Percentiles rank a stretch among this genome's conserved stretches.
Evolutionary conservation across 2,888 invertebrate species (phyloP).

Genomic region (Pterostichus niger): DNA sequence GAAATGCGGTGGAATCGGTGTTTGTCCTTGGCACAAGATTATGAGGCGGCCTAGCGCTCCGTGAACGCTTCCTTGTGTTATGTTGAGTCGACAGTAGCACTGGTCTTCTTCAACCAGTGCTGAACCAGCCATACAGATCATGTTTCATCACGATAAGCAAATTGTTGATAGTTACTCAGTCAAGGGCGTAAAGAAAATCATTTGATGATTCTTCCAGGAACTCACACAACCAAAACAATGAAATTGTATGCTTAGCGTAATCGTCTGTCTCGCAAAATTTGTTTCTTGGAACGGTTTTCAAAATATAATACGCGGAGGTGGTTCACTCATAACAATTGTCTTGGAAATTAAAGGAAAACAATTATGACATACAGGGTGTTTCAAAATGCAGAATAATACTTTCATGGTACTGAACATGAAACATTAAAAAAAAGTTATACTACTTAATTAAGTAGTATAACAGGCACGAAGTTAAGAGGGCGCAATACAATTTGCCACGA

Average conservation of each 20-base stretch:
- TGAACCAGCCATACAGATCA: background rate
- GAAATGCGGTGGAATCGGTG: background rate
- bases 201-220: conserved; percentile 4
- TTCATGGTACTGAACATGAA: no score
- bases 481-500: no score
- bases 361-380: no score
- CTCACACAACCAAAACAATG: background rate
- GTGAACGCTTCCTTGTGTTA: conserved; percentile 9
- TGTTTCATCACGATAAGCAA: conserved; percentile 10
- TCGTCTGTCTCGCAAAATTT: no score
- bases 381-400: no score
- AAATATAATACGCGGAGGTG: no score
- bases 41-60: conserved; percentile 14
- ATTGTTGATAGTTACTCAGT: conserved; percentile 35
- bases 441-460: no score
- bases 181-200: conserved; percentile 18
- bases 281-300: no score
- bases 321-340: no score
- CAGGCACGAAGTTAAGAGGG: no score
- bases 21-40: conserved; percentile 14
- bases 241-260: background rate
- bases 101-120: conserved; percentile 13
- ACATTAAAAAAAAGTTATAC: no score
- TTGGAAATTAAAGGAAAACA: no score
- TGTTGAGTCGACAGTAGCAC: background rate